These are phyloP conservation scores for Turnix velox DNA, from an alignment of 2,113 vertebrate genomes.

Conservation along the genomic window DNA sequence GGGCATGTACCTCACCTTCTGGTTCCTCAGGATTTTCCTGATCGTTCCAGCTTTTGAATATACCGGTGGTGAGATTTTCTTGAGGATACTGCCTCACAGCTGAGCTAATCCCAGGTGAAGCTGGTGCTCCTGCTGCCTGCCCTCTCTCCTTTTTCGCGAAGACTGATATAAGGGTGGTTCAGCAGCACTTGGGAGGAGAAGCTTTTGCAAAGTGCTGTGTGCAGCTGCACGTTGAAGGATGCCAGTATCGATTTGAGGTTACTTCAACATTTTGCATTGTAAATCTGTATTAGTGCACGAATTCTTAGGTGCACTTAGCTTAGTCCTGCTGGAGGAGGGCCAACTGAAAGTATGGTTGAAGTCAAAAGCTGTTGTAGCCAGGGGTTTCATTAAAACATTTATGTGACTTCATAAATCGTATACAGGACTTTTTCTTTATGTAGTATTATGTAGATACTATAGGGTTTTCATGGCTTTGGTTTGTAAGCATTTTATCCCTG, in stretches of 20 bases:
- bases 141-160: background rate
- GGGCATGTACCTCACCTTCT: background rate
- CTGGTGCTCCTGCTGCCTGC: accelerated
- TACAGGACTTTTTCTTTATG: accelerated
- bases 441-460: accelerated
- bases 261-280: background rate
- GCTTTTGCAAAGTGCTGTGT: background rate
- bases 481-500: background rate
- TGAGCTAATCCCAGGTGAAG: background rate
- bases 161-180: background rate
- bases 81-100: background rate
- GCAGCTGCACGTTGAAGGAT: background rate
- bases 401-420: background rate
- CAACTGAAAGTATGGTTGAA: background rate
- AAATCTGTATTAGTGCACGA: background rate
- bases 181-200: too few relatives aligned
- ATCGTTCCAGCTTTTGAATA: accelerated
- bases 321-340: background rate
- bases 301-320: background rate
- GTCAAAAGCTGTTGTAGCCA: background rate
- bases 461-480: background rate
- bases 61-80: background rate
- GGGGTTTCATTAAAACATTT: background rate
- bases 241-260: background rate
- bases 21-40: background rate